phyloP scores from a whole-genome alignment of 2,113 vertebrate genomes.

The Ctenodactylus gundi region DNA sequence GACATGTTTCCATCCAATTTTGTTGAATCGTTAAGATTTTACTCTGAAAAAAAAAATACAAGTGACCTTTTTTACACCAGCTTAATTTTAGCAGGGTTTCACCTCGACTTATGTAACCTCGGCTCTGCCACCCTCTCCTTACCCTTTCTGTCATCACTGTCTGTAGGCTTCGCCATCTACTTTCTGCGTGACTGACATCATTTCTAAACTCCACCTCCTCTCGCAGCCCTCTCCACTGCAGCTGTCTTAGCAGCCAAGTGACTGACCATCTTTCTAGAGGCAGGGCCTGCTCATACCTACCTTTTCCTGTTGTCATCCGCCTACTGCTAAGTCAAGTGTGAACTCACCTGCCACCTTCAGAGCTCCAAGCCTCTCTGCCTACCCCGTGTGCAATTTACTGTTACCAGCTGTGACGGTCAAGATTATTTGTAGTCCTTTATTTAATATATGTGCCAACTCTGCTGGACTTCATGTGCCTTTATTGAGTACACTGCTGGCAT shows the following conservation, averaged over 20 bases:
- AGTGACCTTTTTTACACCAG: conserved; percentile 54
- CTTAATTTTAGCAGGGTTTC: conserved; percentile 64
- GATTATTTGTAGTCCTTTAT: not conserved
- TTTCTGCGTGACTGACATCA: not conserved
- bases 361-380: not conserved
- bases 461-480: not conserved
- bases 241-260: not conserved
- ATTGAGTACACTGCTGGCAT: not conserved
- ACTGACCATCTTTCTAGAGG: not conserved
- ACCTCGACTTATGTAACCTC: conserved; percentile 57
- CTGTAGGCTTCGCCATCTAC: not conserved
- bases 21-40: conserved; percentile 61
- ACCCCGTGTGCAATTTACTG: no score
- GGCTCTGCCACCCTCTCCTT: conserved; percentile 20
- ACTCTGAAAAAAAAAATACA: not conserved
- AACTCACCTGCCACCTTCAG: not conserved
- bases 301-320: not conserved
- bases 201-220: not conserved
- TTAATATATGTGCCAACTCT: not conserved
- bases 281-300: not conserved
- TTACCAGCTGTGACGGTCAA: not conserved
- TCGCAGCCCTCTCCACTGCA: not conserved
- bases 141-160: not conserved
- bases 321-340: not conserved
- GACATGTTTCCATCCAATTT: conserved; percentile 64